Base-by-base conservation (phyloP, 2,797 vertebrate species). In the Sylvilagus floridanus region DNA sequence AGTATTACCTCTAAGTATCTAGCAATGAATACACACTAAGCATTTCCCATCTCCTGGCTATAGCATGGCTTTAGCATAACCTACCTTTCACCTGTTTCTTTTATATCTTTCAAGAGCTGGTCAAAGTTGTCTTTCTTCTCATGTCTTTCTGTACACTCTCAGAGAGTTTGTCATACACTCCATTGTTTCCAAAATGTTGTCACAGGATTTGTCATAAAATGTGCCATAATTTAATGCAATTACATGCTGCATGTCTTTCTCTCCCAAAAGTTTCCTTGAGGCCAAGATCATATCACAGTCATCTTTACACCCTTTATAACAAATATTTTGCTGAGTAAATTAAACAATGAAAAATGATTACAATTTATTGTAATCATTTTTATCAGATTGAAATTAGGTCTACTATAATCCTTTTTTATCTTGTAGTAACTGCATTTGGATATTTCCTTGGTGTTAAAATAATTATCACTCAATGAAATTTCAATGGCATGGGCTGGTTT, bases 21-120 rank as follows among this genome's bases (percentile, higher is more conserved):
- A 94, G 24, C 26, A 68, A 9, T 65, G 28, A 95, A 83, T 71
- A 28, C 16, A 30, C 76, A 73, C 32, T 63, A 84, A 91, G 75
- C 22, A 79, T 65, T 37, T 54, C 13, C 32, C 14, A 37, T 76
- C 14, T 84, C 42, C 24, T 50, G 68, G 24, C 75, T 68, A 60
- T 62, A 17, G 52, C 37, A 60, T 14, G 19, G 42, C 22, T 77
- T 76, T 84, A 77, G 65, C 35, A 60, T 30, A 72, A 7, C 4
- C 66, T 77, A 11, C 9, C 3, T 93, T 77, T 84, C 42, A 52
- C 13, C 17, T 91, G 5, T 71, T 10, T 50, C 4, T 79, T 84
- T 57, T 62, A 2, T 17, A n/a, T 62, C 9, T 63, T 78, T 91
- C 2, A 78, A 95, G 81, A 76, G 1, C 24, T 88, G 52, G 10